Conservation (phyloP, 1,140 invertebrate genomes). For the Trissolcus basalis region DNA sequence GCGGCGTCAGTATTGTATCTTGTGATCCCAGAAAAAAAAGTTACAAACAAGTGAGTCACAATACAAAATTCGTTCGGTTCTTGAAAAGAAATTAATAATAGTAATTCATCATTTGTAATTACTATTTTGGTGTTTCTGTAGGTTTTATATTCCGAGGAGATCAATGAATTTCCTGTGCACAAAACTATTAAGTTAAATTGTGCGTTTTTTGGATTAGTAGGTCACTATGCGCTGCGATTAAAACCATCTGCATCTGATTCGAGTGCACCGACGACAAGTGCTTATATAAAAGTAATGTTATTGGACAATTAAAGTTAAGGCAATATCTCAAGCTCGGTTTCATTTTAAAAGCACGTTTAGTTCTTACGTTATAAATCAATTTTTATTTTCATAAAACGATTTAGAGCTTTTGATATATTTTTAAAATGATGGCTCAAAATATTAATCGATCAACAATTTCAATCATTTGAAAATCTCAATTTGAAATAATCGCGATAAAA, state of each 20-base stretch:
- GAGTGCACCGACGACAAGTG: constrained; percentile 78
- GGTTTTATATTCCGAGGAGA: constrained; percentile 82
- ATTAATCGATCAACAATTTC: too few relatives aligned
- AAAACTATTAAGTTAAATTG: constrained; percentile 81
- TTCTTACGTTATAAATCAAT: too few relatives aligned
- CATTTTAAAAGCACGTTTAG: too few relatives aligned
- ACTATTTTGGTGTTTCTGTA: constrained; percentile 62
- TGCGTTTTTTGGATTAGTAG: constrained; percentile 86
- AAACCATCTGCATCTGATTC: constrained; percentile 77
- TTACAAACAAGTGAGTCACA: constrained; percentile 68
- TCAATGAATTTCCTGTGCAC: constrained; percentile 82
- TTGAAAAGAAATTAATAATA: background rate
- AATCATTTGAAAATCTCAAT: too few relatives aligned
- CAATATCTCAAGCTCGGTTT: background rate
- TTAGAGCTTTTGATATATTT: too few relatives aligned
- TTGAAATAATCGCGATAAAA: too few relatives aligned
- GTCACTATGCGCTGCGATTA: constrained; percentile 83
- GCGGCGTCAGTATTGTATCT: constrained; percentile 77
- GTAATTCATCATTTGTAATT: background rate
- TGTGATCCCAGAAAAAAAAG: constrained; percentile 72
- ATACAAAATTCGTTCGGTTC: too few relatives aligned
- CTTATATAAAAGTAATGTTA: constrained; percentile 79
- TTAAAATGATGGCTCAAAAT: too few relatives aligned
- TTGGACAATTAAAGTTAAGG: background rate
- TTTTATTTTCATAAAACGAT: too few relatives aligned